Base-by-base conservation (phyloP, 2,797 vertebrate genomes). In the Dipus sagitta region DNA sequence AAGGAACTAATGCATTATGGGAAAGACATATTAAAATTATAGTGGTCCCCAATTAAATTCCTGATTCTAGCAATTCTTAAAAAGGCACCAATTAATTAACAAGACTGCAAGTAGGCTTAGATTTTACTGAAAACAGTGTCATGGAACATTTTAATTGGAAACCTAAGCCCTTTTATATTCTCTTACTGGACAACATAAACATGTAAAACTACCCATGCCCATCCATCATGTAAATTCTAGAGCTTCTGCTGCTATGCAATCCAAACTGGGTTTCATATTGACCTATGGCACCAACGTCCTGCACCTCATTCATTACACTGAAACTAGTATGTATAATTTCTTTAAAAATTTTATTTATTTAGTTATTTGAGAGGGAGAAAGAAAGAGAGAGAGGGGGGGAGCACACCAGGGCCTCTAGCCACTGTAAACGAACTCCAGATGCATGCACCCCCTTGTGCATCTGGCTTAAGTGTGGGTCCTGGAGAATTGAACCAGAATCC, bases 221-320 rank as follows among this genome's bases (percentile, higher is more conserved):
- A 58, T 84, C 79, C 2, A 6, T 47, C 54, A 71, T 38, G 34
- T 62, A n/a, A 60, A 68, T 94, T 87, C 38, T 62, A 88, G 70
- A 92, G 64, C 13, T 32, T 70, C 32, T 76, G 42, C 42, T 47
- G 58, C 18, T 32, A 30, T 76, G 38, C 0, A 1, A 17, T 58
- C 52, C 67, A 88, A 95, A 90, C 18, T 70, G 2, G 28, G 81
- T 42, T 90, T 92, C 47, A 34, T 15, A 14, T 67, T 82, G 78
- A 21, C 30, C 32, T 32, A 24, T 23, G 28, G 14, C 7, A 34
- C 34, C 68, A 72, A 89, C 82, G 72, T 91, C 34, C 65, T 80
- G 52, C 93, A 82, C 72, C 65, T 68, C 80, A 67, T 71, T 91
- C 38, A 11, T 87, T 87, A 81, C 14, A 58, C 67, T 89, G 74